A percentile compares a stretch with the other conserved stretches of the same genome.
These are phyloP conservation scores for Sturmia bella DNA, from an alignment of 2,888 invertebrate species.

Conservation along the genomic window DNA sequence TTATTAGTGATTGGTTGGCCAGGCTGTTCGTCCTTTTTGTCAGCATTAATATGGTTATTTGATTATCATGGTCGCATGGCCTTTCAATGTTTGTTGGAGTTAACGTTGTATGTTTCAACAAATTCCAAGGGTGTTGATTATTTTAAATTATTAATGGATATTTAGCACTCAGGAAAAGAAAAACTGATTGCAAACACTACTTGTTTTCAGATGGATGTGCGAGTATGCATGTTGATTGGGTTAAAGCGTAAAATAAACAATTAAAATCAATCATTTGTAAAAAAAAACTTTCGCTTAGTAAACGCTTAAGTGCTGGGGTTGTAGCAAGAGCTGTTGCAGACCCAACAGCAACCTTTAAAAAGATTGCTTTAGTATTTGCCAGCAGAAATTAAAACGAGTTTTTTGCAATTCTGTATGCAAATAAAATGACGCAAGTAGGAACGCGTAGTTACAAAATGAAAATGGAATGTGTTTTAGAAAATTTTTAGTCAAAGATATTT, in stretches of 20 bases:
- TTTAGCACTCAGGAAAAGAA: conserved; percentile 50
- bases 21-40: conserved; percentile 36
- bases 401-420: conserved; percentile 27
- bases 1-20: conserved; percentile 45
- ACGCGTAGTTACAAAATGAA: conserved; percentile 13
- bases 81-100: conserved; percentile 50
- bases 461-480: neutral
- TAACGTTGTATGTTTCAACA: conserved; percentile 19
- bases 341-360: neutral
- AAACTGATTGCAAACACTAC: neutral
- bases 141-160: conserved; percentile 64
- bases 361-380: conserved; percentile 12
- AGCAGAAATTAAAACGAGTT: conserved; percentile 40
- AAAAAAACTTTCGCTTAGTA: conserved; percentile 46
- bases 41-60: conserved; percentile 57
- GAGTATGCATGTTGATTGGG: neutral
- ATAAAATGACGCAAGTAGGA: conserved; percentile 23
- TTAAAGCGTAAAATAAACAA: conserved; percentile 54
- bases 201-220: conserved; percentile 1
- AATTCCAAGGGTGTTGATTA: conserved; percentile 49
- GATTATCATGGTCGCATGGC: conserved; percentile 54
- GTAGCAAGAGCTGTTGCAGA: neutral
- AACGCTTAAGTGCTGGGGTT: neutral
- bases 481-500: too few relatives aligned
- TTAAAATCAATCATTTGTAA: conserved; percentile 63